Conservation (phyloP, 1,140 invertebrate species). For the Tetraneura akinire region DNA sequence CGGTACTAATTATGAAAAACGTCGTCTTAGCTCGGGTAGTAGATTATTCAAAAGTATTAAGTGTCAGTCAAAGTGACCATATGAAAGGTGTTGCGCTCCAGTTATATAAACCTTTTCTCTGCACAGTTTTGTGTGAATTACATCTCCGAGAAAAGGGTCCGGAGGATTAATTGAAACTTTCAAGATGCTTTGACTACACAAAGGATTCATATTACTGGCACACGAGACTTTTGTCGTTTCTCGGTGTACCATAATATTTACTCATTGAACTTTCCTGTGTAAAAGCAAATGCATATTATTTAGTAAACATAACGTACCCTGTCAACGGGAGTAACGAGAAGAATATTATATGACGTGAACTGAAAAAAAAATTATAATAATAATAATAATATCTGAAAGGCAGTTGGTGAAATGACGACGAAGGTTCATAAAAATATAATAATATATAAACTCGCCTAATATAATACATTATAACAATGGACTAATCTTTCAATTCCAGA, state of each 20-base stretch:
- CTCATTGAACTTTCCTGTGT: conserved; percentile 7
- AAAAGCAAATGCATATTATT: background rate
- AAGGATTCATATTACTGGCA: conserved; percentile 11
- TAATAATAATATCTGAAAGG: conserved; percentile 16
- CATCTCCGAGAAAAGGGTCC: conserved; percentile 46
- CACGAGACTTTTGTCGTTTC: background rate
- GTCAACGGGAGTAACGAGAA: background rate
- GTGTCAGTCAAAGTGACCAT: background rate
- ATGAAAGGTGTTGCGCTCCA: conserved; percentile 18
- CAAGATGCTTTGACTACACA: conserved; percentile 21
- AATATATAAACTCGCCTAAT: background rate
- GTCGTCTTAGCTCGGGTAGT: background rate
- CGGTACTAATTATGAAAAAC: conserved; percentile 19
- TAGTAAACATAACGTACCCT: background rate
- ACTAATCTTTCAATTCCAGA: conserved; percentile 38
- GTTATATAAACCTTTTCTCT: background rate
- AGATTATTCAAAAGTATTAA: background rate
- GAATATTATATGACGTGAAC: background rate
- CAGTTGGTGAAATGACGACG: background rate
- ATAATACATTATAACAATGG: background rate
- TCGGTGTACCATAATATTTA: background rate
- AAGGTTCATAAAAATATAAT: background rate
- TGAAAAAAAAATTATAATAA: background rate
- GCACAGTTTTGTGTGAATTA: background rate
- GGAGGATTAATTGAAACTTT: conserved; percentile 52